Conservation (phyloP, 1,140 invertebrate genomes). For the Zelostemma sp. region DNA sequence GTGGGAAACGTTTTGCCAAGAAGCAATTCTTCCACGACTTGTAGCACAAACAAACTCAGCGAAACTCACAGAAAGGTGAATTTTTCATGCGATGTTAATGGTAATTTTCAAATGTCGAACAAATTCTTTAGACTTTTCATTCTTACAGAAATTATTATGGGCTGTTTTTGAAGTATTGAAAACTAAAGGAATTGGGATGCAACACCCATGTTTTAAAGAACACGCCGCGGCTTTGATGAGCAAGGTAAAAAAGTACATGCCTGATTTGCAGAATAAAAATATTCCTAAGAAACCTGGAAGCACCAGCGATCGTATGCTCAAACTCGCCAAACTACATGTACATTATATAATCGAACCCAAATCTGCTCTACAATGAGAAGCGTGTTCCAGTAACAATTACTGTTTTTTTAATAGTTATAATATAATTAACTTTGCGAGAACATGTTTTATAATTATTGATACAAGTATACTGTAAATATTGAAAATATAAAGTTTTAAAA, state of each 20-base stretch:
- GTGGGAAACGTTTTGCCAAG: conserved; percentile 42
- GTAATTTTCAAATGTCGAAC: conserved; percentile 5
- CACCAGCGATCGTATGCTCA: conserved; percentile 72
- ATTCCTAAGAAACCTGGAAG: conserved; percentile 67
- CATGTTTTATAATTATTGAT: too few relatives aligned
- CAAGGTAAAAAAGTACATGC: conserved; percentile 72
- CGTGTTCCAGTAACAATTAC: too few relatives aligned
- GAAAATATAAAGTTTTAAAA: too few relatives aligned
- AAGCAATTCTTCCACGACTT: conserved; percentile 16
- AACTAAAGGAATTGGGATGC: conserved; percentile 74
- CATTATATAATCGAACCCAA: conserved; percentile 74
- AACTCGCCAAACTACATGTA: conserved; percentile 75
- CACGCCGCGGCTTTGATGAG: conserved; percentile 73
- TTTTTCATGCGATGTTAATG: too few relatives aligned
- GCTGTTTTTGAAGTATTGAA: conserved; percentile 77
- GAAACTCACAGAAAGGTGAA: conserved; percentile 75
- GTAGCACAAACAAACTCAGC: conserved; percentile 69
- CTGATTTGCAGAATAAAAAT: conserved; percentile 62
- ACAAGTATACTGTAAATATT: too few relatives aligned
- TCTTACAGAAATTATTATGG: conserved; percentile 78
- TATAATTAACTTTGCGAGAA: too few relatives aligned
- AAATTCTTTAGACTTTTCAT: conserved; percentile 29
- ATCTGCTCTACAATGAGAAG: conserved; percentile 52
- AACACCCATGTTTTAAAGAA: conserved; percentile 75
- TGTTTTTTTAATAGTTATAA: too few relatives aligned